A percentile compares a stretch with the other conserved stretches of the same genome.
Evolutionary conservation across 2,113 vertebrate species (phyloP).

Genomic region (Hyla sarda): DNA sequence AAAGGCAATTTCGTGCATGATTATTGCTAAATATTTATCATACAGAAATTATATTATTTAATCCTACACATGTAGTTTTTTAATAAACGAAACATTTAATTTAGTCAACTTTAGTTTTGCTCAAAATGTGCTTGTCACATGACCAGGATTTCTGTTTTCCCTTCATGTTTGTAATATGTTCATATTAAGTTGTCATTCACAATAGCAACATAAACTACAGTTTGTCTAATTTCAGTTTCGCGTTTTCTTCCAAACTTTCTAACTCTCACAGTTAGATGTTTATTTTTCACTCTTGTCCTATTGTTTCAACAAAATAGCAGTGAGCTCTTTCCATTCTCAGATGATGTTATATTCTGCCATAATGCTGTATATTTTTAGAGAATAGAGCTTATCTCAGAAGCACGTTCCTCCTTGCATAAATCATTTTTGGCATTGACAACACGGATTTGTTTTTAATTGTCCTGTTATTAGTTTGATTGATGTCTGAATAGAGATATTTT

Average conservation of each 20-base stretch:
- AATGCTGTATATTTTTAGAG: constrained; percentile 19
- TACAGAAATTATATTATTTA: no score
- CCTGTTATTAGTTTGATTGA: constrained; percentile 48
- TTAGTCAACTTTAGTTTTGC: no score
- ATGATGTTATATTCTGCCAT: constrained; percentile 10
- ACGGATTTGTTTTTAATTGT: constrained; percentile 25
- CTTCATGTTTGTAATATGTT: neutral
- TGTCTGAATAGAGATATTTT: constrained; percentile 36
- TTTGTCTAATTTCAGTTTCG: neutral
- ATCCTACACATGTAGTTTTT: no score
- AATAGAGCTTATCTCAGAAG: neutral
- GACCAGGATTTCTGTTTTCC: no score
- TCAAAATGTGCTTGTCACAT: no score
- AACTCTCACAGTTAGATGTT: neutral
- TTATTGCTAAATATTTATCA: no score
- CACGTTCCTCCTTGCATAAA: constrained; percentile 38
- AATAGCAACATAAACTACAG: neutral
- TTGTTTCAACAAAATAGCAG: constrained; percentile 12
- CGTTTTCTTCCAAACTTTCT: neutral
- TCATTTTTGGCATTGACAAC: constrained; percentile 30
- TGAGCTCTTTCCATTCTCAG: neutral
- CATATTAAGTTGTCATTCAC: neutral
- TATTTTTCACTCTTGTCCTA: neutral
- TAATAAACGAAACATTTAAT: no score
- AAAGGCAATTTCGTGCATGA: no score